These are phyloP conservation scores for Agrotis puta DNA, from an alignment of 2,888 invertebrate genomes.

Conservation along the genomic window DNA sequence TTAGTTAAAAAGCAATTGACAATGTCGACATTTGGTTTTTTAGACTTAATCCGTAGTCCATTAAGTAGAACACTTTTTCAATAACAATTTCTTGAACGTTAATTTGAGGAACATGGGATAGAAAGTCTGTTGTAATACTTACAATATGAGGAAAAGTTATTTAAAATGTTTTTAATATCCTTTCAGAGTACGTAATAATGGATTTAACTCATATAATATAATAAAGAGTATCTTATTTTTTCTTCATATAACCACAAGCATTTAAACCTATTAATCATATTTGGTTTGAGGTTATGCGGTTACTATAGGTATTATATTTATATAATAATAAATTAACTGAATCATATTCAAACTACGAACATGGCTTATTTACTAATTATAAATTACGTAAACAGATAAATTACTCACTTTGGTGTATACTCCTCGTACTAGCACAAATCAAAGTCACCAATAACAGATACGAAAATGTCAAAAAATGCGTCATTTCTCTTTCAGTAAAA, in stretches of 20 bases:
- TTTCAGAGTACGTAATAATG: not conserved
- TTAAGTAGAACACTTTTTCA: not conserved
- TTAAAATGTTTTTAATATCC: not conserved
- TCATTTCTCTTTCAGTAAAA: constrained; percentile 42
- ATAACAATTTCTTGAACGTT: not conserved
- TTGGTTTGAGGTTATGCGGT: constrained; percentile 14
- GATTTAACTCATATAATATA: not conserved
- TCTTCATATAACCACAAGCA: not conserved
- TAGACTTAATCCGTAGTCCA: too few relatives aligned
- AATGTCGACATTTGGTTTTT: too few relatives aligned
- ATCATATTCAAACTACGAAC: constrained; percentile 7
- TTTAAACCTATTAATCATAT: not conserved
- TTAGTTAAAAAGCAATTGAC: too few relatives aligned
- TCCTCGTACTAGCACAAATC: constrained; percentile 56
- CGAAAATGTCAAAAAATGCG: constrained; percentile 50
- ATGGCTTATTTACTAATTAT: constrained; percentile 8
- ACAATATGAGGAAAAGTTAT: not conserved
- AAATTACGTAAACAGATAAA: constrained; percentile 15
- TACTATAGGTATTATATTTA: not conserved
- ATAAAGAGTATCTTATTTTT: not conserved
- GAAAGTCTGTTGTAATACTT: not conserved
- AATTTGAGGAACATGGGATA: not conserved
- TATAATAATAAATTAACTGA: constrained; percentile 14
- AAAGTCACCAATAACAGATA: constrained; percentile 57
- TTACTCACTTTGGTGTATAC: constrained; percentile 58